Conservation (phyloP, 2,888 invertebrate genomes). For the Octodonta nipae region DNA sequence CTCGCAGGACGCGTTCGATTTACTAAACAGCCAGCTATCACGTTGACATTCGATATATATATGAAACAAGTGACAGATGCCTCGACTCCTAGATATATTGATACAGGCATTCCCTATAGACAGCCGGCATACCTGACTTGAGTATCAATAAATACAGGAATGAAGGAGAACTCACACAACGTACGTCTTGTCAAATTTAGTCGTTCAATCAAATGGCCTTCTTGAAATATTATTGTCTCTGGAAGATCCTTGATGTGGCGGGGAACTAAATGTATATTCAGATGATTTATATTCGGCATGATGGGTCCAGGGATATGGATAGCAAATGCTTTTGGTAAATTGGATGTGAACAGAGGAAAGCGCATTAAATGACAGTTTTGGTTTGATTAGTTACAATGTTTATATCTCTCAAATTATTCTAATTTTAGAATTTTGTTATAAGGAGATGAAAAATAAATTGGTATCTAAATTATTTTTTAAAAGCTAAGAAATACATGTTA, state of each 20-base stretch:
- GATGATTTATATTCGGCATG: constrained; percentile 1
- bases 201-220: constrained; percentile 28
- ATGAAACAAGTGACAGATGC: constrained; percentile 28
- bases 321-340: constrained; percentile 1
- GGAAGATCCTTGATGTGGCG: too few relatives aligned
- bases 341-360: too few relatives aligned
- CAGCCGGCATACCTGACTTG: constrained; percentile 29
- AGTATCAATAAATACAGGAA: constrained; percentile 24
- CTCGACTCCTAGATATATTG: constrained; percentile 25
- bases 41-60: constrained; percentile 20
- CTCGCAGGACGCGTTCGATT: constrained; percentile 20
- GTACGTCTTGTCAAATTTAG: constrained; percentile 29
- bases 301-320: constrained; percentile 1
- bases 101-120: constrained; percentile 27
- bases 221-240: constrained; percentile 30
- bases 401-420: too few relatives aligned
- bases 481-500: too few relatives aligned
- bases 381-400: too few relatives aligned
- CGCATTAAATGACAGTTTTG: too few relatives aligned
- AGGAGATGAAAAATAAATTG: too few relatives aligned
- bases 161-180: not conserved
- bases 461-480: too few relatives aligned
- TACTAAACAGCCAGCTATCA: constrained; percentile 19
- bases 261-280: constrained; percentile 1
- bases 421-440: too few relatives aligned